Evolutionary conservation across 2,888 invertebrate species (phyloP).

Genomic region (Nezara viridula): DNA sequence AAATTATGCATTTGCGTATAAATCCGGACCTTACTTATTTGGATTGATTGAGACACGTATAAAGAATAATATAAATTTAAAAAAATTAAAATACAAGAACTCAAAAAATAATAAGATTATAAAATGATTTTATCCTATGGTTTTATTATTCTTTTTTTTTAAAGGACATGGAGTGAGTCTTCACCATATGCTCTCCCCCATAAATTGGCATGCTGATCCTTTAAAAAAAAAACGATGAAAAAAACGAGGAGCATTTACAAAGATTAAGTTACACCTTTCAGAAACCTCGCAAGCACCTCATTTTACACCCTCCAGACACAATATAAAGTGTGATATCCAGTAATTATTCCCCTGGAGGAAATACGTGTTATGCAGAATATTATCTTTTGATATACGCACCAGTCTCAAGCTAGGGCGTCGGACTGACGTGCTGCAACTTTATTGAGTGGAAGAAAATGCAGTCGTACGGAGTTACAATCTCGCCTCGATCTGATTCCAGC

Average conservation of each 20-base stretch:
- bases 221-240: not conserved
- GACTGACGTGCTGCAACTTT: constrained; percentile 20
- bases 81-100: no score
- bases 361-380: not conserved
- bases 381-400: constrained; percentile 1
- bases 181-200: not conserved
- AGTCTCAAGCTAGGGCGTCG: not conserved
- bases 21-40: no score
- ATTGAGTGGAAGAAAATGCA: constrained; percentile 29
- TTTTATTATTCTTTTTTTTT: not conserved
- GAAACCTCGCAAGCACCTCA: not conserved
- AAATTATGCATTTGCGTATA: no score
- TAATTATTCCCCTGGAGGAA: not conserved
- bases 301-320: constrained; percentile 18
- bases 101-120: no score
- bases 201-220: not conserved
- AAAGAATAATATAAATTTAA: no score
- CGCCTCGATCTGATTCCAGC: constrained; percentile 9
- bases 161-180: not conserved
- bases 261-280: constrained; percentile 6
- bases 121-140: no score
- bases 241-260: not conserved
- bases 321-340: constrained; percentile 27
- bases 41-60: no score
- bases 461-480: constrained; percentile 11